Evolutionary conservation across 2,113 vertebrate genomes (phyloP).

Genomic region (Myanophis thanlyinensis): DNA sequence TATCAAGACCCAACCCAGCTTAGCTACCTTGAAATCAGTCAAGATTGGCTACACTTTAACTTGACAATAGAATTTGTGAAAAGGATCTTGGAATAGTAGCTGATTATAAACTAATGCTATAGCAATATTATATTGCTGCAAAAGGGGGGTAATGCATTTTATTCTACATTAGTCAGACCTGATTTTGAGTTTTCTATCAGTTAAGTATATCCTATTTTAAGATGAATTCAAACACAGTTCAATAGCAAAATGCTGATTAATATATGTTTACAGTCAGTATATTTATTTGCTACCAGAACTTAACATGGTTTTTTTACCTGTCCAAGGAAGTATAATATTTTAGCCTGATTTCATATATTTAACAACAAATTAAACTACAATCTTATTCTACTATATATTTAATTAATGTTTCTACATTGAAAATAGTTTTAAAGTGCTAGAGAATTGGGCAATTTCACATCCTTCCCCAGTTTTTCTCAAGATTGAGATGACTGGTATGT

Average conservation of each 20-base stretch:
- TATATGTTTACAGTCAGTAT: not conserved
- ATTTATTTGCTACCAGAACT: slow-evolving; percentile 6
- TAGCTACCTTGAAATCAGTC: not conserved
- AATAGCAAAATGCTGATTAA: not conserved
- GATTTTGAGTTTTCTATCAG: not conserved
- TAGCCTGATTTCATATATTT: not conserved
- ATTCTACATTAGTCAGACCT: not conserved
- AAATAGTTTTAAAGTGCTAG: slow-evolving; percentile 12
- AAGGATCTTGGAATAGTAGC: not conserved
- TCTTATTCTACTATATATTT: slow-evolving; percentile 18
- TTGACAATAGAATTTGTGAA: not conserved
- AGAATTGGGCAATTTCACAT: not conserved
- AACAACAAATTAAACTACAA: slow-evolving; percentile 20
- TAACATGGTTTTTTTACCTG: slow-evolving; percentile 32
- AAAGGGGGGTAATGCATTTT: not conserved
- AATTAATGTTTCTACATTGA: slow-evolving; percentile 25
- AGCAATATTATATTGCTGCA: not conserved
- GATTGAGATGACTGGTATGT: not conserved
- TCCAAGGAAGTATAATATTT: slow-evolving; percentile 41
- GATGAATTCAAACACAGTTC: not conserved
- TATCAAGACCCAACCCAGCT: not conserved
- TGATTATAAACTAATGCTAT: not conserved
- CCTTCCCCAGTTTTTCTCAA: not conserved
- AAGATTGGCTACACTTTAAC: not conserved
- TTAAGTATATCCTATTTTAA: not conserved